These are phyloP conservation scores for Salticus scenicus DNA, from an alignment of 2,888 invertebrate genomes.

Conservation along the genomic window DNA sequence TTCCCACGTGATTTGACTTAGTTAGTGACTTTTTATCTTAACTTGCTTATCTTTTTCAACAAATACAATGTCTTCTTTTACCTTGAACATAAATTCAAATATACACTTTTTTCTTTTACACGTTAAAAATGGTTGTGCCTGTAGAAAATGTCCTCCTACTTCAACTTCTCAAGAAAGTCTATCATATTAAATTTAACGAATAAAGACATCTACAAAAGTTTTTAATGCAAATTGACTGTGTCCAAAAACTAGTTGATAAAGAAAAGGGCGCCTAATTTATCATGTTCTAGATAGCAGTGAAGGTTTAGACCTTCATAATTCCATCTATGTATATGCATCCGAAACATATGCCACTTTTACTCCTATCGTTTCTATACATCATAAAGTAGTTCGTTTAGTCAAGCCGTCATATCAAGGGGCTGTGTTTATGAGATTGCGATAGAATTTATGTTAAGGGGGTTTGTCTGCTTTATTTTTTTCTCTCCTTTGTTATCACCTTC, in stretches of 20 bases:
- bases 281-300: not conserved
- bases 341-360: constrained; percentile 13
- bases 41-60: too few species aligned
- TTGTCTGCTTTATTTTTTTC: not conserved
- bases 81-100: too few species aligned
- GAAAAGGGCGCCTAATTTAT: constrained; percentile 3
- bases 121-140: too few species aligned
- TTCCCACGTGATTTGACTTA: too few species aligned
- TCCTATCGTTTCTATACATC: not conserved
- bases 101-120: too few species aligned
- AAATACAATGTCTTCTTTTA: too few species aligned
- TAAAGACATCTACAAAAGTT: not conserved
- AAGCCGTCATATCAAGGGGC: constrained; percentile 33
- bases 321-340: not conserved
- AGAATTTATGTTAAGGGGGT: constrained; percentile 50
- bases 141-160: too few species aligned
- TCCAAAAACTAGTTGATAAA: not conserved
- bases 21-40: too few species aligned
- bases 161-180: too few species aligned
- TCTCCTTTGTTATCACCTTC: constrained; percentile 50
- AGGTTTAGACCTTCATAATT: not conserved
- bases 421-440: constrained; percentile 37
- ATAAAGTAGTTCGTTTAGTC: constrained; percentile 36
- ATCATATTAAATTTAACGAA: not conserved
- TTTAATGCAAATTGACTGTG: not conserved